These are phyloP conservation scores for Tetraodon nigroviridis DNA, from an alignment of 2,113 vertebrate species.

Conservation along the genomic window DNA sequence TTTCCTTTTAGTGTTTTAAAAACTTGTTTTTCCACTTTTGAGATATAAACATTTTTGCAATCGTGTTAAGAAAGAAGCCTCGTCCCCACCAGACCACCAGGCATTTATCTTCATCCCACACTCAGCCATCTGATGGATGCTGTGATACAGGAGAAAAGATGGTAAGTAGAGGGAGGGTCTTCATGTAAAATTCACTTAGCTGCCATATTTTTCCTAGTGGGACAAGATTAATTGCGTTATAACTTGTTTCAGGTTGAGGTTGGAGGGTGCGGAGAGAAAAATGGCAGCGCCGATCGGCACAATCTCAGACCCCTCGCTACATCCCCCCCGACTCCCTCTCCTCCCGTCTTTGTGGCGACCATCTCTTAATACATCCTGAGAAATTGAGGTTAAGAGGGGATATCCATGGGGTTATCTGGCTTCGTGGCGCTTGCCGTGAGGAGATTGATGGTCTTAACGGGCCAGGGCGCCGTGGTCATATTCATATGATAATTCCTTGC, in stretches of 20 bases:
- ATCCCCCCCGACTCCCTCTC: constrained; percentile 41
- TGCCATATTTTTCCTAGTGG: constrained; percentile 73
- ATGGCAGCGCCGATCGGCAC: constrained; percentile 32
- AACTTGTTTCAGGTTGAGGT: constrained; percentile 71
- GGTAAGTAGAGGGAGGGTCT: constrained; percentile 73
- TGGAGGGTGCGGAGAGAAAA: constrained; percentile 57
- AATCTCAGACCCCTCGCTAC: constrained; percentile 50
- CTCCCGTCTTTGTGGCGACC: constrained; percentile 52
- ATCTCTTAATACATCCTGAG: constrained; percentile 81
- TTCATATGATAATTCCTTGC: constrained; percentile 80
- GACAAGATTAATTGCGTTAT: constrained; percentile 79
- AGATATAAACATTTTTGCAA: too few relatives aligned
- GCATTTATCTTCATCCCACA: constrained; percentile 34
- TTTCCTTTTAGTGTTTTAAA: neutral
- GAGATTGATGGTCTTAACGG: constrained; percentile 82
- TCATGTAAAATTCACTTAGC: constrained; percentile 81
- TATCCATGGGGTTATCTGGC: constrained; percentile 81
- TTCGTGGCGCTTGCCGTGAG: constrained; percentile 61
- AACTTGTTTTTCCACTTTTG: neutral
- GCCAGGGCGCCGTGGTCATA: constrained; percentile 70
- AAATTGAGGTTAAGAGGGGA: constrained; percentile 86
- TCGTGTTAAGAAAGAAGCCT: too few relatives aligned
- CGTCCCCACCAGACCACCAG: neutral
- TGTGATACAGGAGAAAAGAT: constrained; percentile 42
- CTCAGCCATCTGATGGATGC: constrained; percentile 37